Evolutionary conservation across 2,113 vertebrate species (phyloP).

Genomic region (Crotalus helleri): DNA sequence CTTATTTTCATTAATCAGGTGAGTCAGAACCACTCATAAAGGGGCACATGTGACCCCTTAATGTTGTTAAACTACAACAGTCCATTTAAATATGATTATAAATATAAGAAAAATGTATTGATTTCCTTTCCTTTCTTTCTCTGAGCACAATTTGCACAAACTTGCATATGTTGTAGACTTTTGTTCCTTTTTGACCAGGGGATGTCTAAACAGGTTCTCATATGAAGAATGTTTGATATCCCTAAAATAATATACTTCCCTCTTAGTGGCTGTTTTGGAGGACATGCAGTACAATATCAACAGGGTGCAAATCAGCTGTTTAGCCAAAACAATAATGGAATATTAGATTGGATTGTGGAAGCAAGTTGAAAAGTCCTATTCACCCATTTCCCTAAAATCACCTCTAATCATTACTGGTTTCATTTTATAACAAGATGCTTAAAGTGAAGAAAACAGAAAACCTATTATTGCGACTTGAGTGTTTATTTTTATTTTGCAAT

Average conservation of each 20-base stretch:
- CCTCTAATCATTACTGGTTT: conserved; percentile 6
- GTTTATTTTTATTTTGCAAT: conserved; percentile 68
- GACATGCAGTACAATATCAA: no score
- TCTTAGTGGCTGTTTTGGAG: neutral
- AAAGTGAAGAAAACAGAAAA: conserved; percentile 66
- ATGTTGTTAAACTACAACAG: neutral
- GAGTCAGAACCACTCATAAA: neutral
- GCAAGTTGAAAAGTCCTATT: neutral
- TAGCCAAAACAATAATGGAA: neutral
- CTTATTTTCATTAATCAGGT: neutral
- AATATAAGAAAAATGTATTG: neutral
- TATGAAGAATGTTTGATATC: neutral
- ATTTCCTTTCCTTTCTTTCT: neutral
- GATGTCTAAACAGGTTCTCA: neutral
- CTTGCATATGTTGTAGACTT: neutral
- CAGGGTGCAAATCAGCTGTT: neutral
- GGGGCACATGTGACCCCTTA: neutral
- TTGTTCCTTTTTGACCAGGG: neutral
- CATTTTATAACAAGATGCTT: conserved; percentile 43
- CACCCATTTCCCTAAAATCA: neutral
- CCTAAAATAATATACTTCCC: neutral
- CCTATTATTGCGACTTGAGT: conserved; percentile 59
- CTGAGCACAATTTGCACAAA: neutral
- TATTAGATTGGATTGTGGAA: neutral
- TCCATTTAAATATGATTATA: neutral